These are phyloP conservation scores for Hypomesus transpacificus DNA, from an alignment of 2,113 vertebrate species.

Conservation along the genomic window DNA sequence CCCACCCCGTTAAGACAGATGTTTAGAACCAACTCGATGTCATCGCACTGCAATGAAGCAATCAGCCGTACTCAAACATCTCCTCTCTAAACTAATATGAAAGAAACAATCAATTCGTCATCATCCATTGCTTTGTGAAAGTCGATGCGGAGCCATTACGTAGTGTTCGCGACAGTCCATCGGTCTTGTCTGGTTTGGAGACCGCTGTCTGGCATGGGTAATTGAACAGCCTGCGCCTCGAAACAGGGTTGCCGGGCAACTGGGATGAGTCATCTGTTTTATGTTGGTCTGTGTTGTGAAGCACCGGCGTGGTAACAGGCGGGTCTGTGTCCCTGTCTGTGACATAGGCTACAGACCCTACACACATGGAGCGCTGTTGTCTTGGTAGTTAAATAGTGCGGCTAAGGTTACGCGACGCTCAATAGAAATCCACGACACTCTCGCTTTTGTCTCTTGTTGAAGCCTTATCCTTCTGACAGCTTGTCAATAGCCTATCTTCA, in stretches of 20 bases:
- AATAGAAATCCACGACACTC: no score
- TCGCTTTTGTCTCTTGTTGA: not conserved
- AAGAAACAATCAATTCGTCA: no score
- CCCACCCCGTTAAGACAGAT: no score
- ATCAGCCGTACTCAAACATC: no score
- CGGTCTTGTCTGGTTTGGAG: not conserved
- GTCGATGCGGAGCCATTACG: not conserved
- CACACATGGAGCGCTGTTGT: not conserved
- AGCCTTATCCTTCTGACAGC: not conserved
- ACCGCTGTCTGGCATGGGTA: not conserved
- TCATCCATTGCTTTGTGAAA: not conserved
- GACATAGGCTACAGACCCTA: conserved; percentile 20
- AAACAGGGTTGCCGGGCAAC: conserved; percentile 37
- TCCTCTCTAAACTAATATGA: no score
- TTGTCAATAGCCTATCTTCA: not conserved
- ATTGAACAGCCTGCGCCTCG: conserved; percentile 15
- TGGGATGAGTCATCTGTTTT: conserved; percentile 37
- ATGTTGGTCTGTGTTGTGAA: conserved; percentile 19
- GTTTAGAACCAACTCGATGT: no score
- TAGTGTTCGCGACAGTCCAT: not conserved
- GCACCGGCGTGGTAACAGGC: conserved; percentile 8
- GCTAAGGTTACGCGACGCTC: not conserved
- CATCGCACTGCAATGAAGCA: no score
- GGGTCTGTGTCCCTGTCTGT: conserved; percentile 3
- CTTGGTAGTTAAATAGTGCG: not conserved